Evolutionary conservation across 2,888 invertebrate genomes (phyloP), one percentile per base, ranked within the genome.

Genomic region (Fragum fragum): DNA sequence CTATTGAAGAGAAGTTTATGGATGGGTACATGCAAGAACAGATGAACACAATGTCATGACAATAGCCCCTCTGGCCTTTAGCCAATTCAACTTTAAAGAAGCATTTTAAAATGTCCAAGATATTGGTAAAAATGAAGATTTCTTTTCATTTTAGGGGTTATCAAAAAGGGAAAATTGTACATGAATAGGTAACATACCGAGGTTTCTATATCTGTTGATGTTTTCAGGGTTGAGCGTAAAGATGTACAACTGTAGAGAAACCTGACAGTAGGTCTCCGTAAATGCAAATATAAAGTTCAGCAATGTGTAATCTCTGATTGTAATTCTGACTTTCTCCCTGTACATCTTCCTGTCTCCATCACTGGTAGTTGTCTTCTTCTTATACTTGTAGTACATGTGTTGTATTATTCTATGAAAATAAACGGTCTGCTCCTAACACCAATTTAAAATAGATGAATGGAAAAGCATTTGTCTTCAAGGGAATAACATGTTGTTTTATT

Each of bases 241-340:
- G 42, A 66, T 66, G 18, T 42, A 42, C 39, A 66, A n/a, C 26
- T 66, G 66, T 2, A 66, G 42, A 1, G 23, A 36, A 21, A 36
- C 66, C 42, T 66, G 66, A 16, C 36, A 39, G 36, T 66, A 66
- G 11, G 66, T 66, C n/a, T 66, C 66, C 1, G 66, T 66, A n/a
- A 66, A 66, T 6, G 66, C 66, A 66, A 28, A 66, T 9, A 66
- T 66, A 21, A 66, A 66, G 42, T 42, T 66, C 23, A 66, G 23
- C 39, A 42, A 16, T 1, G 42, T 36, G 36, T 42, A 66, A 26
- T 66, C 66, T 23, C 66, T 66, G 39, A 36, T 66, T 1, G 66
- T 42, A 42, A 6, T 39, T 36, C 11, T 42, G 2, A 42, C 66
- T 42, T 26, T 5, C 23, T 66, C 42, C 21, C n/a, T 23, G 36